phyloP scores from a whole-genome alignment of 1,140 invertebrate species.

The Lepidurus arcticus region DNA sequence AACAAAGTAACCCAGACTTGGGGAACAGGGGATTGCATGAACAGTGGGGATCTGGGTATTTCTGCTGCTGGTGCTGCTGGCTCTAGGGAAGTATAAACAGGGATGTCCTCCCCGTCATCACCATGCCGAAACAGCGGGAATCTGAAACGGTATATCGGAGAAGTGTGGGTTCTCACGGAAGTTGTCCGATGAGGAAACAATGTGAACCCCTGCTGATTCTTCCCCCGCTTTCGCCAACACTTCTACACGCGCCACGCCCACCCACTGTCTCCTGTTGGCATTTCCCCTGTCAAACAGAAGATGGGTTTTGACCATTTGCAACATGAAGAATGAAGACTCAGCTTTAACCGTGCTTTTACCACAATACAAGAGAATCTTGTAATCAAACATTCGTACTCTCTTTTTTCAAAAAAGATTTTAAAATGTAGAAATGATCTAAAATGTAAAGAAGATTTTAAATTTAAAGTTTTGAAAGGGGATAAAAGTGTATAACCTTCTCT shows the following conservation, averaged over 20 bases:
- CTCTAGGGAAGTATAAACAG: background rate
- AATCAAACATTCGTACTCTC: no score
- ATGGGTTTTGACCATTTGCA: background rate
- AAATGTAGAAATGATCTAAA: no score
- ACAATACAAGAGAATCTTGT: no score
- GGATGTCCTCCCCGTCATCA: conserved; percentile 1
- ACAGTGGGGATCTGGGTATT: background rate
- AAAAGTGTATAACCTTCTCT: background rate
- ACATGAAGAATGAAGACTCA: background rate
- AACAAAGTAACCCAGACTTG: background rate
- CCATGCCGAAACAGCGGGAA: conserved; percentile 11
- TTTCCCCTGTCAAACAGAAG: background rate
- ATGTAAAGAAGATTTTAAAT: no score
- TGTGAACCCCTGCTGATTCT: conserved; percentile 9
- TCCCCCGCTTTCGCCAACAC: conserved; percentile 1
- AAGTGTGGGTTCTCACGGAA: conserved; percentile 9
- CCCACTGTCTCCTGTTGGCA: conserved; percentile 8
- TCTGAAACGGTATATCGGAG: background rate
- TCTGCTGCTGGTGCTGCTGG: background rate
- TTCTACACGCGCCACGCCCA: conserved; percentile 20
- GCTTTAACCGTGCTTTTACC: background rate
- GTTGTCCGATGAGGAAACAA: conserved; percentile 21
- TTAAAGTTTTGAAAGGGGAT: no score
- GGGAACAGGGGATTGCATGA: background rate
- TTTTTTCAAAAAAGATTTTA: no score